Conservation (phyloP, 2,797 vertebrate genomes). For the Serranus cabrilla region DNA sequence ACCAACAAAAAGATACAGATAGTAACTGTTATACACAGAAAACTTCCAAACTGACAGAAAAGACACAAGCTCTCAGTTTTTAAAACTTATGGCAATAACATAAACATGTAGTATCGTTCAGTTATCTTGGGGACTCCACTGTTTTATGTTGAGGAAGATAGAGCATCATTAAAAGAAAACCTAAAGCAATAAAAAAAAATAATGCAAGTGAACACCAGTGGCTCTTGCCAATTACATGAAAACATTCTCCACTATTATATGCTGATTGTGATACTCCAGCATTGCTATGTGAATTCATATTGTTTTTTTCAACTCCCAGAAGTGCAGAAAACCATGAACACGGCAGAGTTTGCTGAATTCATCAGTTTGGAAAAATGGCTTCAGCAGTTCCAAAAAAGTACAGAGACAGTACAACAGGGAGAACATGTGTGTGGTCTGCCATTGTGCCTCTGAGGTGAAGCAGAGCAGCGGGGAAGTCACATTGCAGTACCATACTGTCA, state of each 20-base stretch:
- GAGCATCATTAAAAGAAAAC: neutral
- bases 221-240: neutral
- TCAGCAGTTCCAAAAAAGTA: constrained; percentile 2
- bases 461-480: constrained; percentile 24
- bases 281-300: neutral
- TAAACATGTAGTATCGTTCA: neutral
- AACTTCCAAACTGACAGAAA: neutral
- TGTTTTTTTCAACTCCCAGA: neutral
- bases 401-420: neutral
- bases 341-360: constrained; percentile 19
- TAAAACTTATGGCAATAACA: neutral
- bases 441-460: constrained; percentile 20
- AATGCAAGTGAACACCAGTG: neutral
- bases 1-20: no score
- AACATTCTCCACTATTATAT: neutral
- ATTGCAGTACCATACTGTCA: constrained; percentile 32
- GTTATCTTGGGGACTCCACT: no score
- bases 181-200: neutral
- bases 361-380: neutral
- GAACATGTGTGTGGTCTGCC: constrained; percentile 5
- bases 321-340: neutral
- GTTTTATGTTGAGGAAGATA: neutral
- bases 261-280: neutral
- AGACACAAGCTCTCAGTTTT: neutral
- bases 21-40: no score